Evolutionary conservation across 2,797 vertebrate species (phyloP).

Genomic region (Ibycter americanus): DNA sequence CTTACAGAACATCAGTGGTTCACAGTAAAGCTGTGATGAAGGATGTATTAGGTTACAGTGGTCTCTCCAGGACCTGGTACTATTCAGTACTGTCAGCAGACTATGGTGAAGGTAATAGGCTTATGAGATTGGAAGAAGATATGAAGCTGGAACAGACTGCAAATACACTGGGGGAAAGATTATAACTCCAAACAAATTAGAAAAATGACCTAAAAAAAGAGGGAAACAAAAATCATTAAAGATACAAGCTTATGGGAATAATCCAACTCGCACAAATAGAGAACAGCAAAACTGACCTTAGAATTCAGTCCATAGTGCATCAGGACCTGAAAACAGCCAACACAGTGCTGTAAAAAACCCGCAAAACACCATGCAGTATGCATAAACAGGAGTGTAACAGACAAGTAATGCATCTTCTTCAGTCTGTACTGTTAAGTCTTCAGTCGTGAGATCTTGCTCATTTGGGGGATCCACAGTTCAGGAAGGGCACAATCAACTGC

Average conservation of each 20-base stretch:
- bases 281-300: not conserved
- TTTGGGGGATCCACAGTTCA: not conserved
- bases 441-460: not conserved
- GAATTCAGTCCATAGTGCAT: not conserved
- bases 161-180: not conserved
- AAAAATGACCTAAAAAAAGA: not conserved
- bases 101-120: not conserved
- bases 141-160: not conserved
- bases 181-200: not conserved
- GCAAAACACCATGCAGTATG: not conserved
- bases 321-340: not conserved
- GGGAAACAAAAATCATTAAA: not conserved
- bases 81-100: not conserved
- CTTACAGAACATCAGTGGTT: not conserved
- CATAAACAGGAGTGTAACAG: not conserved
- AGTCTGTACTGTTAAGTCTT: not conserved
- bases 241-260: not conserved
- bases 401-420: not conserved
- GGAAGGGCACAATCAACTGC: not conserved
- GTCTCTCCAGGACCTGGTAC: not conserved
- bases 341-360: not conserved
- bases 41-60: not conserved
- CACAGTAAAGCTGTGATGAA: not conserved
- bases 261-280: not conserved
- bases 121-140: not conserved